Conservation (phyloP, 2,888 invertebrate species). For the Drosophila borealis region DNA sequence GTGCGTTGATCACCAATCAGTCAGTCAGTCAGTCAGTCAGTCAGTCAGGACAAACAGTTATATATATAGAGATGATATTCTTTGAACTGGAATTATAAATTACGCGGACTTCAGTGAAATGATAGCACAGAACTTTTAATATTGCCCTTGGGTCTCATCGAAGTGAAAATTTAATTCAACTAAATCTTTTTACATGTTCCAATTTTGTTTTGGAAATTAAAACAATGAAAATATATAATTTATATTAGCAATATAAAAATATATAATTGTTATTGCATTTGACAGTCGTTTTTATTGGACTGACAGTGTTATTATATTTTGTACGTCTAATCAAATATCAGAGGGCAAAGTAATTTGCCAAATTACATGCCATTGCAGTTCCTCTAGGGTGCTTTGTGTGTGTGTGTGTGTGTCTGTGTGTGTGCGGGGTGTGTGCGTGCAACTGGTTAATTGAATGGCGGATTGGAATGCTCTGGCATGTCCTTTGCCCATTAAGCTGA, state of each 20-base stretch:
- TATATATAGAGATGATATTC: too few relatives aligned
- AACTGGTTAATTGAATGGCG: conserved; percentile 55
- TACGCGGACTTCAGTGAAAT: too few relatives aligned
- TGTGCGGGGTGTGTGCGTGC: conserved; percentile 15
- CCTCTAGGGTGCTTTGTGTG: conserved; percentile 33
- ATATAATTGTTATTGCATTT: not conserved
- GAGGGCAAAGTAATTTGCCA: conserved; percentile 59
- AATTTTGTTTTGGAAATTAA: not conserved
- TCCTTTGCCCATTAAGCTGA: conserved; percentile 55
- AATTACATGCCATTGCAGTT: conserved; percentile 54
- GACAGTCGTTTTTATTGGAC: not conserved
- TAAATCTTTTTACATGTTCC: not conserved
- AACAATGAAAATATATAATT: not conserved
- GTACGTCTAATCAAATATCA: conserved; percentile 14
- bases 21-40: too few relatives aligned
- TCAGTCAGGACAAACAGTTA: too few relatives aligned
- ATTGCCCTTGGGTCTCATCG: too few relatives aligned
- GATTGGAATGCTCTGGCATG: conserved; percentile 50
- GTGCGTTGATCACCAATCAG: too few relatives aligned
- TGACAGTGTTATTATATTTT: conserved; percentile 20
- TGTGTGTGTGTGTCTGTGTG: not conserved
- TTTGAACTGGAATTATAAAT: too few relatives aligned
- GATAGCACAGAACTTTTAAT: too few relatives aligned
- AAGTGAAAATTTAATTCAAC: too few relatives aligned
- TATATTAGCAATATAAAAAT: not conserved